These are phyloP conservation scores for Sus scrofa DNA, from an alignment of 2,113 vertebrate species.

Conservation along the genomic window T2T-Sscrofa CM000818.6:71123501-71124000, in stretches of 20 bases:
- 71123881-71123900: slow-evolving; percentile 99
- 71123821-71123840: slow-evolving; percentile 94
- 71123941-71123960: slow-evolving; percentile 25
- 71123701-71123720: slow-evolving; percentile 99
- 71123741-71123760: slow-evolving; percentile 97
- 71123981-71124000: slow-evolving; percentile 44
- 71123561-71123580: slow-evolving; percentile 96
- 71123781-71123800: slow-evolving; percentile 96
- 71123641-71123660: slow-evolving; percentile 98
- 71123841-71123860: slow-evolving; percentile 99
- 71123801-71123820: slow-evolving; percentile 94
- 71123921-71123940: background rate
- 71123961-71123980: slow-evolving; percentile 54
- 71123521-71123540: slow-evolving; percentile 91
- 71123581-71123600: slow-evolving; percentile 95
- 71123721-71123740: slow-evolving; percentile 98
- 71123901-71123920: slow-evolving; percentile 90
- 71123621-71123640: slow-evolving; percentile 96
- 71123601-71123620: slow-evolving; percentile 96
- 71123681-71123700: slow-evolving; percentile 95
- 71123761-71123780: slow-evolving; percentile 95
- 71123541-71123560: slow-evolving; percentile 94
- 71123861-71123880: slow-evolving; percentile 98
- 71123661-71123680: slow-evolving; percentile 96
- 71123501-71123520: slow-evolving; percentile 86